Evolutionary conservation across 2,888 invertebrate species (phyloP).

Genomic region (Capitulum mitella): DNA sequence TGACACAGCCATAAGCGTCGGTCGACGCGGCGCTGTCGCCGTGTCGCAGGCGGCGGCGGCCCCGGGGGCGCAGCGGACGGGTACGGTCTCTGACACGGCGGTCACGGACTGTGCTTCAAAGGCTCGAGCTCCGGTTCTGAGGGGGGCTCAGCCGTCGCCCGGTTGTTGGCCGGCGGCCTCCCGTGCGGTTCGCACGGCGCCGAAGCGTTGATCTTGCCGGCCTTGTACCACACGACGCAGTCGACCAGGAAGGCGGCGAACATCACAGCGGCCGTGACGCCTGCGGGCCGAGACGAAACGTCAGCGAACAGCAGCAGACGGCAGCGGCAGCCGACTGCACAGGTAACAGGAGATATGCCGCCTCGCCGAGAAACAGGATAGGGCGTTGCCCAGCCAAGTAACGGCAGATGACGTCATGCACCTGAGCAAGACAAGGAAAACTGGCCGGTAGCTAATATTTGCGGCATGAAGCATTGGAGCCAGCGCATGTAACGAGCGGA

Average conservation of each 20-base stretch:
- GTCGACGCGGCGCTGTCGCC: background rate
- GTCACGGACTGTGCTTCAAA: background rate
- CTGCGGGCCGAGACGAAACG: too few relatives aligned
- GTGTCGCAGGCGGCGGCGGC: background rate
- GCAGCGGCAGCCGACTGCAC: too few relatives aligned
- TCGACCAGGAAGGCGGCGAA: conserved; percentile 82
- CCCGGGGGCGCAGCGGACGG: background rate
- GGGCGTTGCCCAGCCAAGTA: too few relatives aligned
- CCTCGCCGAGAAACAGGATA: too few relatives aligned
- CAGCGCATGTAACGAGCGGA: too few relatives aligned
- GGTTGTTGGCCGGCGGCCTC: background rate
- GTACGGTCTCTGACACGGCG: background rate
- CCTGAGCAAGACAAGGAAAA: too few relatives aligned
- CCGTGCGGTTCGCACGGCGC: background rate
- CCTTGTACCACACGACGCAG: conserved; percentile 79
- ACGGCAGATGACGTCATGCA: too few relatives aligned
- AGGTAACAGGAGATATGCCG: too few relatives aligned
- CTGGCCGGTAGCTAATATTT: too few relatives aligned
- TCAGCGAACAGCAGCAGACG: too few relatives aligned
- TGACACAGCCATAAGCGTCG: background rate
- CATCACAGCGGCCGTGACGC: conserved; percentile 76
- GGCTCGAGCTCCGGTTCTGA: background rate
- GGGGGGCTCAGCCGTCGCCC: background rate
- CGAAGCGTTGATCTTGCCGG: conserved; percentile 41
- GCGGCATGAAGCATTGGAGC: too few relatives aligned